Conservation (phyloP, 2,113 vertebrate species). For the Rhynchopsitta pachyrhyncha region DNA sequence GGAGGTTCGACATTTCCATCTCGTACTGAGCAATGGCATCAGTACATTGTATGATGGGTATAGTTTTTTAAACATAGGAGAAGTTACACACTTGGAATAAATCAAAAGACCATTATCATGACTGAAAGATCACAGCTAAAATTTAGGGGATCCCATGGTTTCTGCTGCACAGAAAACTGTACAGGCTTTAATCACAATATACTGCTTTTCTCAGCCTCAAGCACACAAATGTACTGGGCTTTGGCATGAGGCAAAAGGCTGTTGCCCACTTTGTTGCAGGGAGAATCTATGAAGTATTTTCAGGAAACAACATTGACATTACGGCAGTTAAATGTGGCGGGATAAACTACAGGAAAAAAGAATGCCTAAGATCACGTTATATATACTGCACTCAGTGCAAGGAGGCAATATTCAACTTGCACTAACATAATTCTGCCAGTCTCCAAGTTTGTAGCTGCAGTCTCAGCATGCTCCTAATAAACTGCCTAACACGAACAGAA, state of each 20-base stretch:
- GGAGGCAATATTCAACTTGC: neutral
- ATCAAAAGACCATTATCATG: neutral
- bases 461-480: neutral
- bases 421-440: neutral
- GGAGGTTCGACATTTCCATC: neutral
- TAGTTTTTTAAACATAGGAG: neutral
- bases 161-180: neutral
- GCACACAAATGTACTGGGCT: neutral
- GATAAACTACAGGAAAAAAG: neutral
- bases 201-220: neutral
- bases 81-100: neutral
- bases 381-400: neutral
- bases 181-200: neutral
- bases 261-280: neutral
- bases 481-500: neutral
- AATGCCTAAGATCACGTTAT: neutral
- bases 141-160: neutral
- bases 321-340: neutral
- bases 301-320: accelerated
- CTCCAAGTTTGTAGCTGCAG: neutral
- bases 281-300: neutral
- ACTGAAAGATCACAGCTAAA: neutral
- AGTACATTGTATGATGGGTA: neutral
- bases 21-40: neutral
- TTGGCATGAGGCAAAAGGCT: neutral